Base-by-base conservation (phyloP, 2,888 invertebrate genomes). In the Dryococelus australis region DNA sequence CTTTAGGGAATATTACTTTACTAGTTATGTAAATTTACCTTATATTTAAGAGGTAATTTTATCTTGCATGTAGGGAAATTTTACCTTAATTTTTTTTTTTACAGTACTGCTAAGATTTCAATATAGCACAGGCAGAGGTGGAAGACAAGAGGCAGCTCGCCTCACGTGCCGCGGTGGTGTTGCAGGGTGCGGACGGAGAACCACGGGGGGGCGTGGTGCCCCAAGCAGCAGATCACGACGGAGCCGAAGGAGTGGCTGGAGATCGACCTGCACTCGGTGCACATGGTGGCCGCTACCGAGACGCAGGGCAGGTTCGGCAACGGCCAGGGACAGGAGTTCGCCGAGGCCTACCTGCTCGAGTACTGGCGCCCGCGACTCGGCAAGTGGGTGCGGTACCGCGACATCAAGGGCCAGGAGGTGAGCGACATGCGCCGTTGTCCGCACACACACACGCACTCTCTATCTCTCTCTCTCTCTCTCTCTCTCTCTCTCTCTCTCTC, bases 191-290 rank as follows among this genome's bases (percentile, higher is more conserved):
- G 96, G 90, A 95, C 95, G 90, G 98, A 98, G 91, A 94, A 94
- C 89, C 95, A 96, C 91, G 97, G 98, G 24, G 98, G 98, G 84
- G 98, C 98, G 0, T 98, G 98, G 98, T 98, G 98, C 93, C 98
- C 98, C 20, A 95, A 95, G 92, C 94, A 95, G 86, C 96, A 96
- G 92, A 96, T 97, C 91, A 96, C 96, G 43, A 95, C 95, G n/a
- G 96, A 96, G 90, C 94, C 96, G 4, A 94, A 94, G 88, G 96
- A 97, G 92, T 96, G 96, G 96, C 93, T 97, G 88, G 95, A 98
- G 94, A 95, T 97, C 89, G 96, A 98, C 92, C 94, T 98, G 89
- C 95, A 95, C 91, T 93, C 94, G 28, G 95, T 97, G 84, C 96
- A 96, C 93, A 95, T 98, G 91, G 95, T 98, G 91, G 97, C 97